Base-by-base conservation (phyloP, 2,888 invertebrate genomes). In the Zootermopsis nevadensis region DNA sequence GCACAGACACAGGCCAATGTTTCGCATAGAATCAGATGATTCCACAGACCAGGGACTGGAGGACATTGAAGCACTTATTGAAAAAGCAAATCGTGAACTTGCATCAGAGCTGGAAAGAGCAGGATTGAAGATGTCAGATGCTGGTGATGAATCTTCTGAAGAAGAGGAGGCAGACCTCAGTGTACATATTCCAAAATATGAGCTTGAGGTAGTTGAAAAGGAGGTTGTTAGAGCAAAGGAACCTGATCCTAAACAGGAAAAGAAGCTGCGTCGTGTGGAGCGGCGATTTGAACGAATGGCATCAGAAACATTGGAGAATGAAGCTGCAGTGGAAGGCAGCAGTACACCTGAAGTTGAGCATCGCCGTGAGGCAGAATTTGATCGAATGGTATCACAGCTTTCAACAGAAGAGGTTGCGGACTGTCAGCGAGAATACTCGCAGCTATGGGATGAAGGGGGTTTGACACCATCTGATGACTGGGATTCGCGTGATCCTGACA, bases 211-310 rank as follows among this genome's bases (percentile, higher is more conserved):
- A 74, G 42, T 12, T 15, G 77, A 76, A 33, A 53, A 69, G 27
- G 53, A 81, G 8, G 42, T 33, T 24, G 48, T 42, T 22, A 19
- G 27, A 69, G n/a, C n/a, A 48, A 76, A 69, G n/a, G 42, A 55
- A n/a, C 30, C 27, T 72, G 35, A 86, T 79, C 86, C 87, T 15
- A 88, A 88, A 86, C 86, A 85, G 22, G 89, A 90, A 85, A 88
- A 88, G 83, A 91, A 90, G 87, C 87, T 90, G 74, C 88, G 88
- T 84, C 87, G 90, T 84, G 90, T 91, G 80, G 91, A 91, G 86
- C 88, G 90, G 83, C 89, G 90, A 87, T 91, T 91, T 87, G 91
- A 91, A 87, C 87, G 90, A 86, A 90, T 91, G 90, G 90, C 91
- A 69, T 91, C 91, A 24, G 89, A 91, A 86, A 89, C 89, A 30